Evolutionary conservation across 2,888 invertebrate species (phyloP).

Genomic region (Listrodromus nycthemerus): DNA sequence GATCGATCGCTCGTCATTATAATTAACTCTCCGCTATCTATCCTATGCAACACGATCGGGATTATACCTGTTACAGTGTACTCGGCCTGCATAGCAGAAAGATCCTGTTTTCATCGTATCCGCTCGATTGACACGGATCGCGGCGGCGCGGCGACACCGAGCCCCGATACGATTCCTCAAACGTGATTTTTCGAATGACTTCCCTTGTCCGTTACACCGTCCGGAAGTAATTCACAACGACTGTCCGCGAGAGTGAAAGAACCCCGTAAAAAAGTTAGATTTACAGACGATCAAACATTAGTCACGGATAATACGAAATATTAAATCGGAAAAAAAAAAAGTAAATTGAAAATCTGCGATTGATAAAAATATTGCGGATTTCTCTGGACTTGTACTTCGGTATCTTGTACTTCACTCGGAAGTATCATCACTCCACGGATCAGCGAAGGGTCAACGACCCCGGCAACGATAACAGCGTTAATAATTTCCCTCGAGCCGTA

Average conservation of each 20-base stretch:
- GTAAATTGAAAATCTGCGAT: not conserved
- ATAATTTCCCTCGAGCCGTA: too few species aligned
- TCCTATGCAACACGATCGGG: conserved; percentile 49
- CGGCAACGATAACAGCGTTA: not conserved
- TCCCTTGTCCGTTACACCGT: not conserved
- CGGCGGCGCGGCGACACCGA: conserved; percentile 2
- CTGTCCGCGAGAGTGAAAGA: conserved; percentile 11
- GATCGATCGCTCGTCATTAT: conserved; percentile 77
- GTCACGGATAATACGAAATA: too few species aligned
- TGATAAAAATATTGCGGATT: not conserved
- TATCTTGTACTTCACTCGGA: too few species aligned
- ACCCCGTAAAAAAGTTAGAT: too few species aligned
- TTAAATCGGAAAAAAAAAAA: too few species aligned
- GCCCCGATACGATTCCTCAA: not conserved
- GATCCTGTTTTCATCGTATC: conserved; percentile 39
- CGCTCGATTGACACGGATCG: conserved; percentile 31
- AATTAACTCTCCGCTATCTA: conserved; percentile 75
- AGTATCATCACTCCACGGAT: too few species aligned
- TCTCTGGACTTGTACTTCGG: too few species aligned
- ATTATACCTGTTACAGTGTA: conserved; percentile 37
- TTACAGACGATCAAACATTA: too few species aligned
- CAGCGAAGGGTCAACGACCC: not conserved
- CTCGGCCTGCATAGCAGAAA: conserved; percentile 11
- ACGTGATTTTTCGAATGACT: conserved; percentile 17
- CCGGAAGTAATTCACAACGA: conserved; percentile 13